Evolutionary conservation across 2,113 vertebrate genomes (phyloP), one percentile per base, ranked within the genome.

Genomic region (Tonatia bakeri): DNA sequence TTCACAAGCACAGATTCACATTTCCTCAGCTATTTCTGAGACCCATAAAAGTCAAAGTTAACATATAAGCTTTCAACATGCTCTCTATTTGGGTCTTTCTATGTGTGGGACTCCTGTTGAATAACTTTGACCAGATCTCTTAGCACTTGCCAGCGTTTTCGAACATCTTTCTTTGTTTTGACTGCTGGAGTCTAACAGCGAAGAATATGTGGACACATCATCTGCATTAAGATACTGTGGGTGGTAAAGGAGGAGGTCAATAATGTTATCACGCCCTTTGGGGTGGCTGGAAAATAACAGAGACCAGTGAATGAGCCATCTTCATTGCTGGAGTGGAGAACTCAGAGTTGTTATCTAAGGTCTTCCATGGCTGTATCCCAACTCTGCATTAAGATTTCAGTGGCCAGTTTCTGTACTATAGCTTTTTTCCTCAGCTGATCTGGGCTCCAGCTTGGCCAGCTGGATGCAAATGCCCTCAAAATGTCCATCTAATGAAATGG

Each of bases 341-440:
- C 99, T 99, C 96, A 24, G 99, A 99, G 73, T 99, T 99, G 98
- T 99, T 99, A 98, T 99, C 99, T 97, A 99, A 99, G 99, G 97
- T 99, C 99, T 98, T 99, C 99, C 99, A 99, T 99, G 64, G 99
- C 99, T 87, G 99, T 99, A 98, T 99, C 99, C 99, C 99, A 99
- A 97, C 99, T 99, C 98, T 99, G 99, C 99, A 99, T 99, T 97
- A 99, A 98, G 98, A 99, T 99, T 98, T 99, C 99, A 95, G 99
- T 99, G 86, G 99, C 99, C 97, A 99, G 98, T 97, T 99, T 84
- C 99, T 64, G 56, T 33, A 19, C 56, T 64, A 3, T 45, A 22
- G 31, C 28, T 45, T 83, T 83, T 83, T 83, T 45, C 67, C 70
- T 50, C 31, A 91, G 50, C 11, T 85, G 69, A 11, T 83, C 36